Base-by-base conservation (phyloP, 2,888 invertebrate species). In the Alitta virens region DNA sequence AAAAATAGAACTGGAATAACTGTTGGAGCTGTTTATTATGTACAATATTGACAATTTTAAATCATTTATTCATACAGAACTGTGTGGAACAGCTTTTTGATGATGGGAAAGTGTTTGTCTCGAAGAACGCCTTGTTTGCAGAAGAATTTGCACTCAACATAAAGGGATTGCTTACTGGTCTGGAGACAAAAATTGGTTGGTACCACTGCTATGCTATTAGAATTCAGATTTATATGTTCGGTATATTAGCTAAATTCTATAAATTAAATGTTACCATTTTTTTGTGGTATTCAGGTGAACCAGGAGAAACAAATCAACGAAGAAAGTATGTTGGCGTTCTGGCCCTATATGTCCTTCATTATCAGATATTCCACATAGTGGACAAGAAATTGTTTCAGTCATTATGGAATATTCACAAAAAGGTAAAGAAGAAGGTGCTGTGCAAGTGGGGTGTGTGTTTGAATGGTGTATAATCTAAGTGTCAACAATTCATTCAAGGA, bases 321-420 rank as follows among this genome's bases (percentile, higher is more conserved):
- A 69, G 70, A 53, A 76, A 75, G 64, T 76, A 79, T 71, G 79
- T 83, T n/a, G 83, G 81, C 21, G 70, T 81, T 1, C 76, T 77
- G 67, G 79, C 77, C 3, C 68, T 84, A 38, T 83, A 79, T 67
- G 73, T 82, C 9, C 75, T 85, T 2, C 79, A 84, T 69, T 80
- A 78, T 71, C 76, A 80, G 56, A 71, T 84, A 57, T 94, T 92
- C 83, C 89, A 92, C 53, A 86, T 86, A 71, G 85, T 86, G 71
- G 92, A 94, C 79, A 90, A 88, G 75, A 92, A 90, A 80, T 79
- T 88, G 51, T 86, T 91, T 58, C 90, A 88, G 79, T 84, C 86
- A 57, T 78, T 93, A 27, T 84, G 89, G 72, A 94, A 94, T 71
- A 79, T 89, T 2, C 90, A 92, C 79, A 88, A 87, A 76, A 92